phyloP scores from a whole-genome alignment of 2,797 vertebrate genomes.

The Jordanella pulchra region DNA sequence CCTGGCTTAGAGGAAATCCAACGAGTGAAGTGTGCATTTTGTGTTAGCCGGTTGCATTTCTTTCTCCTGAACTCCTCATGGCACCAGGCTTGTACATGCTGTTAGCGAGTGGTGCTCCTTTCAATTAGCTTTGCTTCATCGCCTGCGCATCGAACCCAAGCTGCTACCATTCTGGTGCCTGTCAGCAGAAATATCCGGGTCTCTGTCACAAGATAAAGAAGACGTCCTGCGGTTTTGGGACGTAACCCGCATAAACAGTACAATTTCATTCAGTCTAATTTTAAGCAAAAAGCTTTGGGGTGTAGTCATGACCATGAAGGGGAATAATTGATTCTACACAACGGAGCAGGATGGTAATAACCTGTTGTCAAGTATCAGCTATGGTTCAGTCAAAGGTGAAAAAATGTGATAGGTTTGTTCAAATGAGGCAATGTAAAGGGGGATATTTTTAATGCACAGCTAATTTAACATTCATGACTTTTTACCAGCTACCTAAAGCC shows the following conservation, averaged over 20 bases:
- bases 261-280: neutral
- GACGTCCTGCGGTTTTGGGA: conserved; percentile 4
- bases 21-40: conserved; percentile 5
- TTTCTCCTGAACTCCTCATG: neutral
- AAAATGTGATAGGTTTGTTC: neutral
- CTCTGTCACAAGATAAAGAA: conserved; percentile 1
- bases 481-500: neutral
- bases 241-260: neutral
- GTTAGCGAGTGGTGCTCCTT: conserved; percentile 1
- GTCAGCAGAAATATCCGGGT: conserved; percentile 10
- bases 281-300: neutral
- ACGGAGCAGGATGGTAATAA: neutral
- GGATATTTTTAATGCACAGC: neutral
- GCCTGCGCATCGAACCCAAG: conserved; percentile 29
- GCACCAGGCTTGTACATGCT: neutral
- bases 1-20: conserved; percentile 33
- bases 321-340: neutral
- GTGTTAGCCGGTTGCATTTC: conserved; percentile 13
- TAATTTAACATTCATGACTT: neutral
- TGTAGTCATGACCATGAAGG: no score
- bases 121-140: conserved; percentile 35
- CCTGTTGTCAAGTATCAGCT: neutral
- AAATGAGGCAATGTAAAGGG: neutral
- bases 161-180: conserved; percentile 22
- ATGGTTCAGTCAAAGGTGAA: conserved; percentile 2